Evolutionary conservation across 2,113 vertebrate genomes (phyloP).

Genomic region (Brachionichthys hirsutus): DNA sequence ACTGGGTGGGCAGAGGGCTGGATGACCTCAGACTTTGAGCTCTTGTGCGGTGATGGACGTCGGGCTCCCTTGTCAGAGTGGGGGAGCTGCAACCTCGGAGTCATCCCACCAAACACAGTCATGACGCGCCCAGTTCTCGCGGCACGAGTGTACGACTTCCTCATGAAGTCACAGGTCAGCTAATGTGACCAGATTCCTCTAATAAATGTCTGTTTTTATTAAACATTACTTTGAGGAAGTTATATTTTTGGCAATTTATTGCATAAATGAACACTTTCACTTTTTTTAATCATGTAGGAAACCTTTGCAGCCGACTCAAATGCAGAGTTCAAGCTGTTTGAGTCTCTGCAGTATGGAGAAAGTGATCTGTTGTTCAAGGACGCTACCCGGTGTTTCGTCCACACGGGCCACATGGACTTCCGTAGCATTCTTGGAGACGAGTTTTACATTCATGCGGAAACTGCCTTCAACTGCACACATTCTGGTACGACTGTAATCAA

Average conservation of each 20-base stretch:
- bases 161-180: constrained; percentile 86
- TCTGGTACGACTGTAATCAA: constrained; percentile 73
- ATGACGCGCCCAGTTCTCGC: constrained; percentile 86
- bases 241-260: too few species aligned
- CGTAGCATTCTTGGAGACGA: constrained; percentile 81
- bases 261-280: not conserved
- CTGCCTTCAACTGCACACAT: constrained; percentile 84
- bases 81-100: constrained; percentile 84
- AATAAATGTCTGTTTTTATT: too few species aligned
- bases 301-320: constrained; percentile 69
- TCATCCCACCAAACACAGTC: constrained; percentile 81
- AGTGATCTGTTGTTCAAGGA: constrained; percentile 91
- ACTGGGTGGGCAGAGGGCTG: constrained; percentile 82
- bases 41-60: constrained; percentile 79
- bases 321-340: constrained; percentile 81
- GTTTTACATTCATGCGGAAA: constrained; percentile 79
- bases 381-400: constrained; percentile 78
- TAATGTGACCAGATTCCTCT: not conserved
- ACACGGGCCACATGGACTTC: constrained; percentile 79
- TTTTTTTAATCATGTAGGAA: constrained; percentile 70
- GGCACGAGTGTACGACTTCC: constrained; percentile 82
- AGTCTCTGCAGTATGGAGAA: constrained; percentile 81
- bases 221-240: too few species aligned
- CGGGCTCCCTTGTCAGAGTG: constrained; percentile 81
- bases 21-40: constrained; percentile 76